Evolutionary conservation across 2,113 vertebrate species (phyloP).

Genomic region (Ceyx margarethae): DNA sequence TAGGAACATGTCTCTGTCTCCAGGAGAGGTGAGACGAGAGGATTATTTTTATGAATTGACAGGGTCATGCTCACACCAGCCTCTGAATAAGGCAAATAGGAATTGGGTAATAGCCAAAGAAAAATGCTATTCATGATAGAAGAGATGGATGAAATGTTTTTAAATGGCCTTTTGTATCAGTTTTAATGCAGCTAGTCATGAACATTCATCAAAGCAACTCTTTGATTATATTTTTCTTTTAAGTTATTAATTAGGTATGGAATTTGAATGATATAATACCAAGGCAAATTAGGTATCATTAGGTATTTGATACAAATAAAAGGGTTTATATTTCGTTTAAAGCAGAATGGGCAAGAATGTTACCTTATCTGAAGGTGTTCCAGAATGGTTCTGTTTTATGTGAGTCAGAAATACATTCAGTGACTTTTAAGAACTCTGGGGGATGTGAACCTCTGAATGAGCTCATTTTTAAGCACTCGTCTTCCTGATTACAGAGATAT

Average conservation of each 20-base stretch:
- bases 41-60: not conserved
- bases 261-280: not conserved
- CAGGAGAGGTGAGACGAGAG: not conserved
- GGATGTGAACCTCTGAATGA: not conserved
- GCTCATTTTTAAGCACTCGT: not conserved
- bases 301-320: not conserved
- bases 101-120: not conserved
- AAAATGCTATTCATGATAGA: not conserved
- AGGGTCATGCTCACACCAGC: accelerated
- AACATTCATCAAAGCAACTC: not conserved
- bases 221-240: not conserved
- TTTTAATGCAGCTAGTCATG: not conserved
- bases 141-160: not conserved
- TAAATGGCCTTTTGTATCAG: not conserved
- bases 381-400: not conserved
- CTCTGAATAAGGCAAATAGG: not conserved
- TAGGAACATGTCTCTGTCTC: not conserved
- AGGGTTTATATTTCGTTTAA: not conserved
- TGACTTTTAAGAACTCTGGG: not conserved
- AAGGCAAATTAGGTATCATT: not conserved
- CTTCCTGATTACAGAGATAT: not conserved
- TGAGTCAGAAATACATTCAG: not conserved
- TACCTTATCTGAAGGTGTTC: not conserved
- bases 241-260: not conserved
- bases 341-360: not conserved